Conservation (phyloP, 2,113 vertebrate species). For the Cisticola juncidis region DNA sequence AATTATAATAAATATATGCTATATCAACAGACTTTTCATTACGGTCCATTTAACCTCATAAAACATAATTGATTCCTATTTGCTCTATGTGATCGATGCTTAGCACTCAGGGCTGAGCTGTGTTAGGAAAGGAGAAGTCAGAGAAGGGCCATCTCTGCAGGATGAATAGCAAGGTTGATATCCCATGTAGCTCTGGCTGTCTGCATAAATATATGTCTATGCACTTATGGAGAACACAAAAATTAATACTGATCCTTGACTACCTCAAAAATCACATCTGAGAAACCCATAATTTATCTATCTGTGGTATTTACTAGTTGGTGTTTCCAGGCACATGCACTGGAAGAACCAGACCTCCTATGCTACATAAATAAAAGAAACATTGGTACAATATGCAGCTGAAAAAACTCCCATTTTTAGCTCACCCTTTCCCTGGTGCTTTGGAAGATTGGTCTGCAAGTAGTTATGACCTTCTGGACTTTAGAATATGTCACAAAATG, state of each 20-base stretch:
- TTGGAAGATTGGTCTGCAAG: neutral
- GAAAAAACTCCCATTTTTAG: neutral
- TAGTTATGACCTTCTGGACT: neutral
- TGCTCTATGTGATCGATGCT: constrained; percentile 66
- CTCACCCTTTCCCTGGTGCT: neutral
- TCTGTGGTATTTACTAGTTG: neutral
- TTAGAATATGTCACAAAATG: neutral
- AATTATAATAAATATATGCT: constrained; percentile 71
- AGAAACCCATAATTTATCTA: neutral
- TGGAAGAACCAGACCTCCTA: neutral
- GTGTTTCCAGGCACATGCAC: neutral
- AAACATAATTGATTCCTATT: constrained; percentile 73
- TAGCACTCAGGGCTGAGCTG: constrained; percentile 40
- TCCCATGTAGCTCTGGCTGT: neutral
- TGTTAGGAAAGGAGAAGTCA: constrained; percentile 39
- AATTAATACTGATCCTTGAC: neutral
- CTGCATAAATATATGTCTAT: neutral
- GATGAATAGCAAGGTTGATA: neutral
- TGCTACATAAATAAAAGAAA: neutral
- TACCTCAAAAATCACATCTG: neutral
- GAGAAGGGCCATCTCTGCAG: neutral
- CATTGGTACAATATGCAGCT: neutral
- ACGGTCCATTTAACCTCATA: constrained; percentile 69
- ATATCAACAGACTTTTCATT: constrained; percentile 72
- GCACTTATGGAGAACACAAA: neutral